These are phyloP conservation scores for Anguilla marmorata DNA, from an alignment of 2,797 vertebrate genomes.

Conservation along the genomic window DNA sequence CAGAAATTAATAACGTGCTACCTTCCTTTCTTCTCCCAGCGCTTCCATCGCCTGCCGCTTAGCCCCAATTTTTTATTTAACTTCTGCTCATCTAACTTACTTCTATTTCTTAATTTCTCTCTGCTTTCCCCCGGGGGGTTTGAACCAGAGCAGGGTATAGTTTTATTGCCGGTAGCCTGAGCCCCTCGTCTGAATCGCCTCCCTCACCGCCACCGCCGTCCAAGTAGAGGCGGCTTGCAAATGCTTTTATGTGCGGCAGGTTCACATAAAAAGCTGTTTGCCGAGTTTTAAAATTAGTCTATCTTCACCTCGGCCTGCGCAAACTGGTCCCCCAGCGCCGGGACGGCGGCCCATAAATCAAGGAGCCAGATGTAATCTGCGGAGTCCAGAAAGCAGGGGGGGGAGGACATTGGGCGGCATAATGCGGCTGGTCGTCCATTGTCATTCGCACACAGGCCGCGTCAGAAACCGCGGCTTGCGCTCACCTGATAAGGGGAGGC, in stretches of 20 bases:
- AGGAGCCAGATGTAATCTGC: constrained; percentile 94
- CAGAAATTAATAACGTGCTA: constrained; percentile 42
- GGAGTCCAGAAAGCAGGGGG: constrained; percentile 88
- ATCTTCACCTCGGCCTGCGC: constrained; percentile 64
- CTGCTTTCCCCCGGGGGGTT: constrained; percentile 36
- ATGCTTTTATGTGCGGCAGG: constrained; percentile 73
- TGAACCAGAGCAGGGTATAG: constrained; percentile 40
- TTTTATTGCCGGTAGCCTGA: constrained; percentile 48
- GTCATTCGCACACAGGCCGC: constrained; percentile 92
- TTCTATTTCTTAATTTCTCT: constrained; percentile 12
- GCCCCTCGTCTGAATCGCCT: constrained; percentile 39
- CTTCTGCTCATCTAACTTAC: constrained; percentile 38
- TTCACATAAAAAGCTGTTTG: constrained; percentile 74
- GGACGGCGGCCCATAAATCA: constrained; percentile 85
- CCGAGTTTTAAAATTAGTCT: constrained; percentile 72
- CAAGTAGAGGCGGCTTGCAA: constrained; percentile 61
- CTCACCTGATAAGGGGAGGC: constrained; percentile 93
- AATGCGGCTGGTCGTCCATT: constrained; percentile 93
- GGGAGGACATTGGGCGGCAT: constrained; percentile 87
- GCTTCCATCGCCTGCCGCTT: constrained; percentile 44
- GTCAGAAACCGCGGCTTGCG: constrained; percentile 84
- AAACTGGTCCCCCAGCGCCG: constrained; percentile 44
- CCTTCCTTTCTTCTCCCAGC: constrained; percentile 43
- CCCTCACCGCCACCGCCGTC: constrained; percentile 38
- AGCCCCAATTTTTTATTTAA: constrained; percentile 37